These are phyloP conservation scores for Hepsetus odoe DNA, from an alignment of 2,113 vertebrate genomes.

Conservation along the genomic window DNA sequence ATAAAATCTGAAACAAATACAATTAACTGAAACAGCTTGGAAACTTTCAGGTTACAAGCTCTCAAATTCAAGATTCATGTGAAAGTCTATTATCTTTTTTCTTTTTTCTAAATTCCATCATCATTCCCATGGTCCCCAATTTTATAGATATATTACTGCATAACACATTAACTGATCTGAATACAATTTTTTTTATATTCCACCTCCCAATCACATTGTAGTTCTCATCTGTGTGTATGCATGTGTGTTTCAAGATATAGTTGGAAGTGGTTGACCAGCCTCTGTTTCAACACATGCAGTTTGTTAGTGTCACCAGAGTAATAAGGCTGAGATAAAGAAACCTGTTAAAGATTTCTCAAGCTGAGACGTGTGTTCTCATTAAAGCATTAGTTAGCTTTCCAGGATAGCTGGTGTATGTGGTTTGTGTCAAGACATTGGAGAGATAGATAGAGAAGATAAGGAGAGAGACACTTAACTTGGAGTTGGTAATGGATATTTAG, in stretches of 20 bases:
- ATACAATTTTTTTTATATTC: too few relatives aligned
- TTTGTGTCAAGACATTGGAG: constrained; percentile 8
- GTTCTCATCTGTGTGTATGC: constrained; percentile 9
- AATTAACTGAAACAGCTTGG: constrained; percentile 12
- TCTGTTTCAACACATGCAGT: constrained; percentile 50
- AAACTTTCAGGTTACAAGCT: background rate
- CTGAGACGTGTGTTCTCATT: background rate
- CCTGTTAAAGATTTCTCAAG: constrained; percentile 10
- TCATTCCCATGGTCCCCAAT: background rate
- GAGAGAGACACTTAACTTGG: background rate
- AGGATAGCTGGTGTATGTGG: constrained; percentile 31
- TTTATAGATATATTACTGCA: background rate
- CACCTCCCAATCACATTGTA: background rate
- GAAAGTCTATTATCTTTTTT: background rate
- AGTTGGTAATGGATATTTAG: background rate
- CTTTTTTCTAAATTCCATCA: constrained; percentile 1
- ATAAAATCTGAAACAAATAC: constrained; percentile 20
- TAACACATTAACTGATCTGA: background rate
- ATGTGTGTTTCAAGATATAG: background rate
- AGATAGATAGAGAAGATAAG: constrained; percentile 53
- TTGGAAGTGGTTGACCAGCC: constrained; percentile 45
- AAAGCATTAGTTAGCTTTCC: background rate
- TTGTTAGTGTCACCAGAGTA: constrained; percentile 58
- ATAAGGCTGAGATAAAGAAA: constrained; percentile 51
- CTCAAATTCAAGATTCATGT: background rate